Evolutionary conservation across 2,797 vertebrate genomes (phyloP).

Genomic region (Prunella strophiata): DNA sequence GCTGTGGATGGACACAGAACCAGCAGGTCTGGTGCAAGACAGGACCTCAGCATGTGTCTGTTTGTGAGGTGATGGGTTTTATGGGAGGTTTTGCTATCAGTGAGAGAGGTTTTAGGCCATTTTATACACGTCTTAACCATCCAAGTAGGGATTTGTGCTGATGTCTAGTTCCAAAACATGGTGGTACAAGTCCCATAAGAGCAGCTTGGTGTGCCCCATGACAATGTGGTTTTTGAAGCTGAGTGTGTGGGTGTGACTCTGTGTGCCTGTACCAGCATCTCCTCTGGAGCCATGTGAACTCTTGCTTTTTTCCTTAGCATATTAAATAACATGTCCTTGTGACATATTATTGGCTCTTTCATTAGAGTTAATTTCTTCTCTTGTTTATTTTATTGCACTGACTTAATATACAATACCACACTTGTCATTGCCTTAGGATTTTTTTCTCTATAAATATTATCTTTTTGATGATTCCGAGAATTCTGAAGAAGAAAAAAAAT

Average conservation of each 20-base stretch:
- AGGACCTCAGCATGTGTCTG: accelerated
- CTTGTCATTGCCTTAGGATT: slow-evolving; percentile 32
- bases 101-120: neutral
- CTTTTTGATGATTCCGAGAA: slow-evolving; percentile 67
- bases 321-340: neutral
- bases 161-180: accelerated
- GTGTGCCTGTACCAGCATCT: neutral
- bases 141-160: neutral
- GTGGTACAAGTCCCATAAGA: neutral
- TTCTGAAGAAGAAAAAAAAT: slow-evolving; percentile 41
- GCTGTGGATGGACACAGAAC: neutral
- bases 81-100: neutral
- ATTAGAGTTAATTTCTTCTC: slow-evolving; percentile 48
- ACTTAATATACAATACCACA: neutral
- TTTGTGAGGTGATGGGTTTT: accelerated
- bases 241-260: neutral
- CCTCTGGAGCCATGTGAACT: neutral
- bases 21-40: accelerated
- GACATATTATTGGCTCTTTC: slow-evolving; percentile 11
- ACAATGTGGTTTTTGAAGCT: accelerated
- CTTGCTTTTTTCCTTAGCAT: neutral
- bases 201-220: neutral
- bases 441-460: slow-evolving; percentile 43
- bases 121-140: neutral
- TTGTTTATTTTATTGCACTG: slow-evolving; percentile 50